phyloP scores from a whole-genome alignment of 2,888 invertebrate genomes.

The Mechanitis mazaeus region DNA sequence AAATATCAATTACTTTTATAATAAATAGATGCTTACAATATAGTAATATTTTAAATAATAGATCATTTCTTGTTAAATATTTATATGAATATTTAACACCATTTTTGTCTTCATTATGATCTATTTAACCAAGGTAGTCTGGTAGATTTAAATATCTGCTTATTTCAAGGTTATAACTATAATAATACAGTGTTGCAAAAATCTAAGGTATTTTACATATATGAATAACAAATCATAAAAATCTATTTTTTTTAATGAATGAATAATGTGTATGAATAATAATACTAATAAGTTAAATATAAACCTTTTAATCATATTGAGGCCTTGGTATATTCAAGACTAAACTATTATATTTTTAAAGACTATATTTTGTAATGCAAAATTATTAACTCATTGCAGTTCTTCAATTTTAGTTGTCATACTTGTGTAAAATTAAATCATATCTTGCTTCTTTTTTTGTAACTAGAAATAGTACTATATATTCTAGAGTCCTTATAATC shows the following conservation, averaged over 20 bases:
- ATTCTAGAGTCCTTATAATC: too few relatives aligned
- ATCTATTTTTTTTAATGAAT: background rate
- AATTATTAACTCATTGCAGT: too few relatives aligned
- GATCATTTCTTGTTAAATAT: background rate
- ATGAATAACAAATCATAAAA: background rate
- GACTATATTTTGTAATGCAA: too few relatives aligned
- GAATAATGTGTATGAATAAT: background rate
- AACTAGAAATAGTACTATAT: too few relatives aligned
- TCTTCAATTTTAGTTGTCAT: too few relatives aligned
- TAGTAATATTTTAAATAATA: background rate
- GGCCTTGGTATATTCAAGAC: too few relatives aligned
- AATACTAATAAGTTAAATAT: background rate
- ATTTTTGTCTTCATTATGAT: slow-evolving; percentile 28
- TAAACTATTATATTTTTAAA: too few relatives aligned
- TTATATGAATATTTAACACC: slow-evolving; percentile 24
- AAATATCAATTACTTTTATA: background rate
- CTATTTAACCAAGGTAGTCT: slow-evolving; percentile 53
- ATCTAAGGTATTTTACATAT: slow-evolving; percentile 24
- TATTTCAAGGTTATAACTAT: slow-evolving; percentile 53
- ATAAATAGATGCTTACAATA: background rate
- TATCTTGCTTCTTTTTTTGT: too few relatives aligned
- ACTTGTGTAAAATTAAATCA: too few relatives aligned
- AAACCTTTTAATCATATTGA: too few relatives aligned
- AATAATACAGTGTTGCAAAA: slow-evolving; percentile 33
- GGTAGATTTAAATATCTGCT: slow-evolving; percentile 56